Conservation (phyloP, 2,888 invertebrate genomes). For the Pyrgus malvae region DNA sequence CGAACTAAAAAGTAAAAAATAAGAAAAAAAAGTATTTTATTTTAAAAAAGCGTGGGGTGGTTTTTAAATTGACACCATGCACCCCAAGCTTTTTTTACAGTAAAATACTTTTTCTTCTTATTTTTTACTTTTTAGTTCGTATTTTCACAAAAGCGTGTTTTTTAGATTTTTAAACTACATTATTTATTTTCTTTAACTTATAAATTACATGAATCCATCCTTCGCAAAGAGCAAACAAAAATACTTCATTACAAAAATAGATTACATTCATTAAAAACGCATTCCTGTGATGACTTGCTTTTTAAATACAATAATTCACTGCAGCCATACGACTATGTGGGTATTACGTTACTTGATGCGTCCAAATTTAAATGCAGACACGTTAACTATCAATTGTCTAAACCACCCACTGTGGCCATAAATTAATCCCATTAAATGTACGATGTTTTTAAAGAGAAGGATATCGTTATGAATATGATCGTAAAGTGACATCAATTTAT, state of each 20-base stretch:
- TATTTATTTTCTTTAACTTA: too few relatives aligned
- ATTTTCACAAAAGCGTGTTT: too few relatives aligned
- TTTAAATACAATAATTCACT: slow-evolving; percentile 12
- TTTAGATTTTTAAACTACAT: too few relatives aligned
- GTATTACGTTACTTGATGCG: slow-evolving; percentile 28
- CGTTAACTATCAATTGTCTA: slow-evolving; percentile 56
- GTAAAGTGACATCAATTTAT: slow-evolving; percentile 44
- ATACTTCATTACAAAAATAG: not conserved
- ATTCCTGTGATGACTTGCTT: slow-evolving; percentile 15
- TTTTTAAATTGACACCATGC: too few relatives aligned
- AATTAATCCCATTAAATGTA: slow-evolving; percentile 66
- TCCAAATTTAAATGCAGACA: slow-evolving; percentile 33
- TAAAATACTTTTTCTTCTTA: too few relatives aligned
- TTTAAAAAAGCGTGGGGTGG: too few relatives aligned
- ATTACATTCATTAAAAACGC: slow-evolving; percentile 9
- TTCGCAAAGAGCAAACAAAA: too few relatives aligned
- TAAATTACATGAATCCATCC: too few relatives aligned
- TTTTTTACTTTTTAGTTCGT: too few relatives aligned
- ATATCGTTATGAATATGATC: slow-evolving; percentile 35
- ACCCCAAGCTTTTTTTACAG: too few relatives aligned
- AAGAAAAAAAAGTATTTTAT: too few relatives aligned
- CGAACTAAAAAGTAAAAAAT: too few relatives aligned
- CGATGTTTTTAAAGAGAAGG: slow-evolving; percentile 36
- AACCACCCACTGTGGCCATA: slow-evolving; percentile 64
- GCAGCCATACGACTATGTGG: slow-evolving; percentile 13